Evolutionary conservation across 1,140 invertebrate genomes (phyloP), one percentile per base, ranked within the genome.

Genomic region (Drosophila nannoptera): DNA sequence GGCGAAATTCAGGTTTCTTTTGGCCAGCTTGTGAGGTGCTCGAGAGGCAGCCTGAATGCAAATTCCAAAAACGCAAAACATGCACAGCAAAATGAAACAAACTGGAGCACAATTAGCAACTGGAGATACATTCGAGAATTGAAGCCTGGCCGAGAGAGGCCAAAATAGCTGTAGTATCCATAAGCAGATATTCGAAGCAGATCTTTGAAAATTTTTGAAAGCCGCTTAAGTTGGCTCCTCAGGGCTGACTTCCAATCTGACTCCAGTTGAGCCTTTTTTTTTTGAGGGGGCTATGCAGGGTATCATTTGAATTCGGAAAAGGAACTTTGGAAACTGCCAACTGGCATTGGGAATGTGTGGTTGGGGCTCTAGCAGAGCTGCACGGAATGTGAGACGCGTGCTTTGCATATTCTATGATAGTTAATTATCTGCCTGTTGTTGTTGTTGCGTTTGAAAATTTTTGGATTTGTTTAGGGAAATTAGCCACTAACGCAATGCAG

Each of bases 371-470:
- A 29, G 33, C 6, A 36, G 52, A 6, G 5, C 29, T 59, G 62
- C 54, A 50, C 60, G 67, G 59, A 77, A 74, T 60, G 38, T 59
- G 66, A 66, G 53, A 59, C 58, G 64, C 81, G 81, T 86, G 81
- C 60, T 59, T 66, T 63, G 81, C 70, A 86, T 86, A 86, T 86
- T 81, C 77, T 81, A 86, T 86, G 81, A 78, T 73, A 77, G 81
- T 81, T 86, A 86, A 86, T 86, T 86, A 81, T 81, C 59, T 56
- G 46, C 7, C 55, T 61, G 54, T 63, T 67, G 69, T 56, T 75
- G 38, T 32, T 22, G 22, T 22, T 22, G 45, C 40, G 43, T 56
- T 35, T 59, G 36, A 45, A 49, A 76, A 66, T 75, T 68, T 60
- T 48, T 65, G 63, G 70, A 81, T 81, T 81, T 81, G 82, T 81